Conservation (phyloP, 2,113 vertebrate species). For the Calidris pygmaea region DNA sequence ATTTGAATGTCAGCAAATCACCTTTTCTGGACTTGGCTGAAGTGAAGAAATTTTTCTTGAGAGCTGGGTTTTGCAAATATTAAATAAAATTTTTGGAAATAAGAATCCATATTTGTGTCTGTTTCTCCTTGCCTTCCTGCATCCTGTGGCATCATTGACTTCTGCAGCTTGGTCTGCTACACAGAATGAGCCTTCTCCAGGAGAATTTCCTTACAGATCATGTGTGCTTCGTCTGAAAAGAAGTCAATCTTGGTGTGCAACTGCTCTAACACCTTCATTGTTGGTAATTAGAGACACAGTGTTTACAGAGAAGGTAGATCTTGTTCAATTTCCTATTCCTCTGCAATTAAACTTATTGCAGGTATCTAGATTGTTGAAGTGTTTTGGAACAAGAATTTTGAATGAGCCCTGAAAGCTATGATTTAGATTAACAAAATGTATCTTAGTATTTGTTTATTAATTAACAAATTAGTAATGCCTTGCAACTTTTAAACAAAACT, state of each 20-base stretch:
- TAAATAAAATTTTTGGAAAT: not conserved
- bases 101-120: not conserved
- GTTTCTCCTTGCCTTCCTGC: not conserved
- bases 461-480: not conserved
- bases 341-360: not conserved
- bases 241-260: not conserved
- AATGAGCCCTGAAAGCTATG: not conserved
- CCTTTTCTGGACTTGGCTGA: not conserved
- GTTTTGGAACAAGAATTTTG: not conserved
- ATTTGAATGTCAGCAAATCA: not conserved
- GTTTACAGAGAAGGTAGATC: not conserved
- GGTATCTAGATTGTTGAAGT: not conserved
- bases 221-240: not conserved
- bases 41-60: not conserved
- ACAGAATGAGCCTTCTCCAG: not conserved
- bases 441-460: not conserved
- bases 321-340: not conserved
- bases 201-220: not conserved
- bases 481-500: not conserved
- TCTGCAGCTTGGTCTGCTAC: not conserved
- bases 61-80: not conserved
- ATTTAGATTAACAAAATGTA: not conserved
- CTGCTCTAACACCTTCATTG: not conserved
- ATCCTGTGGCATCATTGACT: not conserved
- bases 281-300: not conserved